These are phyloP conservation scores for Tachyglossus aculeatus DNA, from an alignment of 2,797 vertebrate species.

Conservation along the genomic window DNA sequence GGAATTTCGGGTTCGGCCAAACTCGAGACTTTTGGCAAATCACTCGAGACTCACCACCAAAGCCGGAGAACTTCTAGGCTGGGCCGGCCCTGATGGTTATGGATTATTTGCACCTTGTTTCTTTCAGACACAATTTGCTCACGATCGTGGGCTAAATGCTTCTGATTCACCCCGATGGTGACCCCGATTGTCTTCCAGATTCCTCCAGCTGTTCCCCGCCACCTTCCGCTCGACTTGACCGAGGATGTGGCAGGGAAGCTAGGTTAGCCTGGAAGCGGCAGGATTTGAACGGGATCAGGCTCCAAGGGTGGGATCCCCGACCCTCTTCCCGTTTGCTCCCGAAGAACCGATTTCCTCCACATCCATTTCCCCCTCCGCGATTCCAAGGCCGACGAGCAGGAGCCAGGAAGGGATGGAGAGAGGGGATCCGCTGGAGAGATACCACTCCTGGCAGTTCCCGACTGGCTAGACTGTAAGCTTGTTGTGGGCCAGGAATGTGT, in stretches of 20 bases:
- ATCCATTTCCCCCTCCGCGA: too few species aligned
- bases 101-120: not conserved
- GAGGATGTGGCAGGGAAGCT: too few species aligned
- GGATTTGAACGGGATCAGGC: too few species aligned
- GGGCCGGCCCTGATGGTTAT: not conserved
- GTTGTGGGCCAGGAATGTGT: too few species aligned
- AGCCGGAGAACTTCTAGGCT: not conserved
- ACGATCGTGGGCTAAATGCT: not conserved
- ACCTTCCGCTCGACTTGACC: not conserved
- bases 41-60: slow-evolving; percentile 2
- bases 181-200: too few species aligned
- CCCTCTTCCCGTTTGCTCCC: rapidly evolving
- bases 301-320: too few species aligned
- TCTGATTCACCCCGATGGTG: not conserved
- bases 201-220: not conserved
- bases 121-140: slow-evolving; percentile 13
- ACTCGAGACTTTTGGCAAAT: slow-evolving; percentile 10
- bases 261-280: too few species aligned
- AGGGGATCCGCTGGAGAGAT: too few species aligned
- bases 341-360: too few species aligned
- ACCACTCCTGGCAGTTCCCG: too few species aligned
- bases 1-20: not conserved
- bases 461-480: too few species aligned
- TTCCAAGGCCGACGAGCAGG: too few species aligned
- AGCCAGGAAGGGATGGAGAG: not conserved